Percentiles rank a stretch among this genome's conserved stretches.
phyloP scores from a whole-genome alignment of 2,113 vertebrate genomes.

The Uria lomvia region DNA sequence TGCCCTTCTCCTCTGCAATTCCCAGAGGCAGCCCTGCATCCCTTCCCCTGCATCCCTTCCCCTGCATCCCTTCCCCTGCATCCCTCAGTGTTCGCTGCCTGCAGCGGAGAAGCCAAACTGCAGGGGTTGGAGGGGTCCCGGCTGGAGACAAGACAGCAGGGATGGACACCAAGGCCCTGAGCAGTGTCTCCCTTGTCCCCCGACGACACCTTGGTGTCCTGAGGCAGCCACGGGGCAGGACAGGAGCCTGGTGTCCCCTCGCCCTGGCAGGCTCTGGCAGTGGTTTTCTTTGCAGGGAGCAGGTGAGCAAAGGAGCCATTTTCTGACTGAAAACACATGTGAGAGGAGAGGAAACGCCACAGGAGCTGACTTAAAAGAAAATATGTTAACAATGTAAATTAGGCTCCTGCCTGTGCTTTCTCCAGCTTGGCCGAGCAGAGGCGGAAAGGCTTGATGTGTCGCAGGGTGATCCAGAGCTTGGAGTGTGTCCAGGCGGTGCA shows the following conservation, averaged over 20 bases:
- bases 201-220: accelerated
- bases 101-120: accelerated
- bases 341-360: neutral
- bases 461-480: neutral
- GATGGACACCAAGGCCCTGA: neutral
- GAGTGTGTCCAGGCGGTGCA: neutral
- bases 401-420: neutral
- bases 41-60: too few relatives aligned
- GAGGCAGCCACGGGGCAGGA: neutral
- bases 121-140: neutral
- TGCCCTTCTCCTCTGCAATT: neutral
- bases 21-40: neutral
- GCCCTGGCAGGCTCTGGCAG: accelerated
- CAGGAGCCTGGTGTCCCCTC: neutral
- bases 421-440: neutral
- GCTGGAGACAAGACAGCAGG: neutral
- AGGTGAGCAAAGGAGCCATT: neutral
- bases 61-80: neutral
- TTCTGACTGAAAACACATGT: neutral
- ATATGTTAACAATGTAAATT: slow-evolving; percentile 5
- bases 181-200: neutral
- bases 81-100: too few relatives aligned
- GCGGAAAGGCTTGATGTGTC: neutral
- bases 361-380: slow-evolving; percentile 1
- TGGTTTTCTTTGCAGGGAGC: neutral